phyloP scores from a whole-genome alignment of 2,888 invertebrate genomes.

The Papilio gigon region DNA sequence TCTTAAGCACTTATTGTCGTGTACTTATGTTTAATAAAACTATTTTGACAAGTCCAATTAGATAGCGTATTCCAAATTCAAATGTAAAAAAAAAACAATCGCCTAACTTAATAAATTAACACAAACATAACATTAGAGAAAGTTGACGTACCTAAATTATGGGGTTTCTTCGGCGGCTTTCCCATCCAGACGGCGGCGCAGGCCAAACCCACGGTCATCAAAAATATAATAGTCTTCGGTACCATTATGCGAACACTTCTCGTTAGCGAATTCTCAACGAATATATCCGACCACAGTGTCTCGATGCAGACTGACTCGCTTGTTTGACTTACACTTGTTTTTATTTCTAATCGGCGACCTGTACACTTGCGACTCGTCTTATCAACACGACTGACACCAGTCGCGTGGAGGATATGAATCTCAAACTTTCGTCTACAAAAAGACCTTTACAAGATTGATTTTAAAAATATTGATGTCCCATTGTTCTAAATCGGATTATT shows the following conservation, averaged over 20 bases:
- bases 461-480: no score
- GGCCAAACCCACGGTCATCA: conserved; percentile 57
- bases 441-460: no score
- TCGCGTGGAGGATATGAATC: background rate
- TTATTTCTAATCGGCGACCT: conserved; percentile 60
- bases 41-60: no score
- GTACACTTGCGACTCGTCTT: conserved; percentile 53
- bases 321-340: conserved; percentile 58
- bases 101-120: background rate
- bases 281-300: conserved; percentile 40
- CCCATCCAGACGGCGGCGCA: conserved; percentile 62
- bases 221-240: conserved; percentile 60
- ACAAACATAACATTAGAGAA: background rate
- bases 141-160: conserved; percentile 62
- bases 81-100: no score
- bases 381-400: background rate
- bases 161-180: conserved; percentile 59
- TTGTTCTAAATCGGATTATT: no score
- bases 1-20: no score
- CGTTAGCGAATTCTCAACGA: conserved; percentile 44
- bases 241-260: conserved; percentile 52
- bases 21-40: no score
- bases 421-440: background rate
- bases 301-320: conserved; percentile 58
- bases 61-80: no score